phyloP scores from a whole-genome alignment of 1,140 invertebrate genomes.

The Anoplolepis gracilipes region DNA sequence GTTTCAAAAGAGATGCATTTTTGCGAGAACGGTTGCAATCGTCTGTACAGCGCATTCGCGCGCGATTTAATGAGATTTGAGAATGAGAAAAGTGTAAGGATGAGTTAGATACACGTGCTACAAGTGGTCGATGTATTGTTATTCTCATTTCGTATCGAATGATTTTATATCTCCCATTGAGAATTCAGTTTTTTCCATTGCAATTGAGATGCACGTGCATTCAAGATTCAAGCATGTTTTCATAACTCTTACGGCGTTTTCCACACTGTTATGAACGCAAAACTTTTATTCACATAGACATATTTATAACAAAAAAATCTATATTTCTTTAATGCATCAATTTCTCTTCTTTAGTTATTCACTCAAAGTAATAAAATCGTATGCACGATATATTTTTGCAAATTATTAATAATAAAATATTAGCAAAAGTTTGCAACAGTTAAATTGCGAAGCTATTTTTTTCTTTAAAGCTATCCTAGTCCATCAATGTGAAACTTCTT shows the following conservation, averaged over 20 bases:
- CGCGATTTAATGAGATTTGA: neutral
- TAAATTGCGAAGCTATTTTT: neutral
- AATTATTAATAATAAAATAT: neutral
- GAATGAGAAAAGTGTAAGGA: neutral
- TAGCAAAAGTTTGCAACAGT: neutral
- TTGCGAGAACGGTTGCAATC: neutral
- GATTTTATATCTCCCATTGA: neutral
- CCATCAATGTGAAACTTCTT: conserved; percentile 26
- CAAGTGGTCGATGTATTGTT: neutral
- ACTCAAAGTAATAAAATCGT: neutral
- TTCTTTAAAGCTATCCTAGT: neutral
- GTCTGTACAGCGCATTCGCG: neutral
- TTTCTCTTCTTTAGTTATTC: neutral
- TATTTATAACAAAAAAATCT: neutral
- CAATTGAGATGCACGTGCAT: no score
- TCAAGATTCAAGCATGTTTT: neutral
- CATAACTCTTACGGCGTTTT: neutral
- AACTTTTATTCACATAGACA: neutral
- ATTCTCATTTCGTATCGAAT: neutral
- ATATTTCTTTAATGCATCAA: neutral
- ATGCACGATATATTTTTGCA: neutral
- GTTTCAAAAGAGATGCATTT: conserved; percentile 1
- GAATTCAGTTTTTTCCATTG: neutral
- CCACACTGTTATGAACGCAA: neutral
- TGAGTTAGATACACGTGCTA: neutral